phyloP scores from a whole-genome alignment of 2,888 invertebrate genomes.

The Silvanus unidentatus region DNA sequence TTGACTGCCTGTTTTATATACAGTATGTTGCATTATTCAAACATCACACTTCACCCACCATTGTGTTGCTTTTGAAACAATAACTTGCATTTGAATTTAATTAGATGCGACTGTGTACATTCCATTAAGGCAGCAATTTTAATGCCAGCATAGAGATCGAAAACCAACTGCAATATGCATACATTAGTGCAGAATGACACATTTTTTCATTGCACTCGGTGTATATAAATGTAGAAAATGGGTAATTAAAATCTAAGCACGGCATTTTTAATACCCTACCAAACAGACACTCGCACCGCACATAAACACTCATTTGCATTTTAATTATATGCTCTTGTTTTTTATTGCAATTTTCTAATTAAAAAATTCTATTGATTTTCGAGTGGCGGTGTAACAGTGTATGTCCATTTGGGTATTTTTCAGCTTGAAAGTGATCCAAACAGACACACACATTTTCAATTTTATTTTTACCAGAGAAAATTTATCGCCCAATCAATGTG shows the following conservation, averaged over 20 bases:
- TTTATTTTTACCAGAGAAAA: too few species aligned
- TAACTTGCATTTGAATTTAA: conserved; percentile 4
- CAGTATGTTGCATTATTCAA: conserved; percentile 5
- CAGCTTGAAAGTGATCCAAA: not conserved
- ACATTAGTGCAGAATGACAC: not conserved
- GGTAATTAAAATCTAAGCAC: too few species aligned
- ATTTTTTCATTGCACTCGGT: too few species aligned
- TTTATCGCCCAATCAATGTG: too few species aligned
- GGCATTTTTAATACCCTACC: too few species aligned
- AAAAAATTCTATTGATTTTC: too few species aligned
- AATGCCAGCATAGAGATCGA: not conserved
- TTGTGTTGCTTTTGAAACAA: not conserved
- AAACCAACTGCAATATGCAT: not conserved
- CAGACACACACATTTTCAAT: not conserved
- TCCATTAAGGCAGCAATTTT: not conserved
- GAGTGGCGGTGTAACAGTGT: too few species aligned
- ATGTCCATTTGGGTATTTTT: too few species aligned
- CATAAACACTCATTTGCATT: conserved; percentile 2
- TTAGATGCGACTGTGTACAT: not conserved
- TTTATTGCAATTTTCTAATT: too few species aligned
- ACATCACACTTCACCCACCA: conserved; percentile 3
- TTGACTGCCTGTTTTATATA: not conserved
- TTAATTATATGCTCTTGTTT: not conserved
- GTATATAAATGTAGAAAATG: too few species aligned
- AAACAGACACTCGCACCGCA: too few species aligned